Evolutionary conservation across 37 sponge, comb jelly and placozoan species (phyloP).

Genomic region (Tethya wilhelma): DNA sequence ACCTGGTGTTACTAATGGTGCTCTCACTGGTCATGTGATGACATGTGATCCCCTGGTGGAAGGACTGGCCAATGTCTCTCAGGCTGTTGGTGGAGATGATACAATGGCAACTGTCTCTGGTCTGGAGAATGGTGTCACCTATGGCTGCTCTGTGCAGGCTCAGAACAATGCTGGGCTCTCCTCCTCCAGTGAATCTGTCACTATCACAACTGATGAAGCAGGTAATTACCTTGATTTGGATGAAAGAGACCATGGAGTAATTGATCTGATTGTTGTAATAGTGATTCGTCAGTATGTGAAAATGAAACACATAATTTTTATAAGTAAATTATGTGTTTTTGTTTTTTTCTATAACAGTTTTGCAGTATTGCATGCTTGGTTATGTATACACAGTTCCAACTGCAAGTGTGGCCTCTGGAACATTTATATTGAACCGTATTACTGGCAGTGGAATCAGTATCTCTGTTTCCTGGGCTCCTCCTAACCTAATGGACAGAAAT

Average conservation of each 20-base stretch:
- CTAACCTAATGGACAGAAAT: not conserved
- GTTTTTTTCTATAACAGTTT: too few relatives aligned
- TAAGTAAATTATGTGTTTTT: too few relatives aligned
- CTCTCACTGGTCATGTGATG: not conserved
- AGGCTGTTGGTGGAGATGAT: not conserved
- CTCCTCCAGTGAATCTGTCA: not conserved
- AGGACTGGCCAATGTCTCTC: not conserved
- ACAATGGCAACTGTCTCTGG: not conserved
- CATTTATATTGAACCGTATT: too few relatives aligned
- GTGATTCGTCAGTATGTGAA: too few relatives aligned
- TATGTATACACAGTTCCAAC: too few relatives aligned
- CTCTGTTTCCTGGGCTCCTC: conserved; percentile 35
- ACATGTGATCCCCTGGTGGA: not conserved
- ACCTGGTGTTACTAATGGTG: not conserved
- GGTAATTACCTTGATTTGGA: too few relatives aligned
- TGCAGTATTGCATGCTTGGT: too few relatives aligned
- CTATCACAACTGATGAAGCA: conserved; percentile 2
- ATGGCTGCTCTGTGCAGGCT: conserved; percentile 29
- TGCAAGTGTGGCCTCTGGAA: too few relatives aligned
- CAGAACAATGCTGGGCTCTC: conserved; percentile 7
- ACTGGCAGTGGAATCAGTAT: too few relatives aligned
- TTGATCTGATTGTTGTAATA: too few relatives aligned
- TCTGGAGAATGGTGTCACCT: not conserved
- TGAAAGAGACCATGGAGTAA: too few relatives aligned
- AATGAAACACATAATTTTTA: too few relatives aligned